Conservation (phyloP, 2,888 invertebrate genomes). For the Slavum lentiscoides region DNA sequence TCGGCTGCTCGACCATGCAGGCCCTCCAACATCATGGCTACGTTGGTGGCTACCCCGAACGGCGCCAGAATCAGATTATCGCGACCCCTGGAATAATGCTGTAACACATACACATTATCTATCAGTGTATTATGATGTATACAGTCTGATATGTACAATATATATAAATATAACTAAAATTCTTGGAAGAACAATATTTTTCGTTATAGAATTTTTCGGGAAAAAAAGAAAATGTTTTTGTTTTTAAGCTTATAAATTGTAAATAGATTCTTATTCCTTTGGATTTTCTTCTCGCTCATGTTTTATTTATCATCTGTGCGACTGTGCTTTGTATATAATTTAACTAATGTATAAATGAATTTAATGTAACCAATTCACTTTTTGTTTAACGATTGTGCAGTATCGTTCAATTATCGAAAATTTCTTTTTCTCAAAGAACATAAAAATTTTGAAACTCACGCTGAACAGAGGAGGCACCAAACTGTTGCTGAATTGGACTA, state of each 20-base stretch:
- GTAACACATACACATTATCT: not conserved
- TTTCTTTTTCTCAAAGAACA: not conserved
- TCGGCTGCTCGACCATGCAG: constrained; percentile 57
- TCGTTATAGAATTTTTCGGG: too few species aligned
- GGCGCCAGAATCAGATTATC: constrained; percentile 58
- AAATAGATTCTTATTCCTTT: too few species aligned
- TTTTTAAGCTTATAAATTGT: too few species aligned
- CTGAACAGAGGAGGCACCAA: constrained; percentile 55
- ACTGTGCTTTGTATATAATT: not conserved
- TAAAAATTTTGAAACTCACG: constrained; percentile 37
- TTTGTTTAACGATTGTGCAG: too few species aligned
- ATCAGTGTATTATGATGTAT: not conserved
- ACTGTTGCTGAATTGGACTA: constrained; percentile 55
- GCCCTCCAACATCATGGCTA: constrained; percentile 58
- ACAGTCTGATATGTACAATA: too few species aligned
- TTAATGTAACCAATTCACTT: too few species aligned
- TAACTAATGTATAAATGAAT: not conserved
- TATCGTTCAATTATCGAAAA: not conserved
- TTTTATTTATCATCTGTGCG: too few species aligned
- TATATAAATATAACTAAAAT: too few species aligned
- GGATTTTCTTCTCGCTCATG: too few species aligned
- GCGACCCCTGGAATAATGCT: constrained; percentile 56
- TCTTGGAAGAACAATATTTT: too few species aligned
- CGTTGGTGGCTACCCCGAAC: constrained; percentile 57
- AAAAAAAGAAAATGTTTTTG: too few species aligned